Conservation (phyloP, 2,888 invertebrate genomes). For the Megalurothrips usitatus region DNA sequence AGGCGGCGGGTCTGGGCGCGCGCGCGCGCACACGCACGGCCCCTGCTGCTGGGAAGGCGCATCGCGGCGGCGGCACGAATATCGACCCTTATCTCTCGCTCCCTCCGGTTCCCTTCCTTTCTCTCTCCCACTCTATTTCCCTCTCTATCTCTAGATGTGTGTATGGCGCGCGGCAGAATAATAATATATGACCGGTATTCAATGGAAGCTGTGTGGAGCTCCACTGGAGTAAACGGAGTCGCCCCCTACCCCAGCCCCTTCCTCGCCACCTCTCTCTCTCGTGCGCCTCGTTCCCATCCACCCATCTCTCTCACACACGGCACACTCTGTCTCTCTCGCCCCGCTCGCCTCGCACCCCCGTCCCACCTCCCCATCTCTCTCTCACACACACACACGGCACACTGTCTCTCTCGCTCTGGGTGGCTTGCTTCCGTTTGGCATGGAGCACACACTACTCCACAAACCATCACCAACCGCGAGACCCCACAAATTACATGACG, state of each 20-base stretch:
- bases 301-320: too few relatives aligned
- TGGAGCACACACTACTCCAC: not conserved
- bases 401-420: not conserved
- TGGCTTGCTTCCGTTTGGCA: not conserved
- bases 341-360: too few relatives aligned
- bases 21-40: too few relatives aligned
- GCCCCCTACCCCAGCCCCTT: not conserved
- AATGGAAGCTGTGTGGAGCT: not conserved
- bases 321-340: too few relatives aligned
- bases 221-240: not conserved
- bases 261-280: too few relatives aligned
- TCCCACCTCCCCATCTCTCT: too few relatives aligned
- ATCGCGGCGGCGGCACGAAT: not conserved
- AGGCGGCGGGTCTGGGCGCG: too few relatives aligned
- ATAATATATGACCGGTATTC: constrained; percentile 20
- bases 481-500: not conserved
- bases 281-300: too few relatives aligned
- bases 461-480: not conserved
- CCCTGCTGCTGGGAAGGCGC: too few relatives aligned
- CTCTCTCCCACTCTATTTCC: not conserved
- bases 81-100: not conserved
- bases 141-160: constrained; percentile 8
- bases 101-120: not conserved
- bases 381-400: too few relatives aligned
- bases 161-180: constrained; percentile 16